Percentiles rank a stretch among this genome's conserved stretches.
Evolutionary conservation across 1,140 invertebrate species (phyloP).

Genomic region (Drosophila truncata): DNA sequence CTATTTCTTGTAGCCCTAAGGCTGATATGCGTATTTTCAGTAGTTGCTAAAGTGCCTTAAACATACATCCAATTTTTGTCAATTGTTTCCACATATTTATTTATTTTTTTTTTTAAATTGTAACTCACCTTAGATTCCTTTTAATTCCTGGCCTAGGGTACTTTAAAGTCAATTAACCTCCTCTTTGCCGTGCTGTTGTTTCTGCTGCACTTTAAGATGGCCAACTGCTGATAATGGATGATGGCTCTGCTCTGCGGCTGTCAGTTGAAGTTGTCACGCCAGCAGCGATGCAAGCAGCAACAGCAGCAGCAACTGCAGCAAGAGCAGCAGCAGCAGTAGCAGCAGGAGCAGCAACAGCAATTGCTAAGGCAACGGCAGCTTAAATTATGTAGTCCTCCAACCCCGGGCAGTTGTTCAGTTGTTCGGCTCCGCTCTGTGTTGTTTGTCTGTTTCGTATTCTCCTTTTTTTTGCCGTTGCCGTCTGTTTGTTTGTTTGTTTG

Average conservation of each 20-base stretch:
- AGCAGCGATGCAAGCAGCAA: conserved; percentile 58
- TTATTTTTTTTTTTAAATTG: too few species aligned
- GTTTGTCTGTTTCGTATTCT: conserved; percentile 59
- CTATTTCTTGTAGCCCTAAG: background rate
- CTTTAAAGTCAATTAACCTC: background rate
- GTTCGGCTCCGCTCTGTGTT: conserved; percentile 32
- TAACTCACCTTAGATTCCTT: too few species aligned
- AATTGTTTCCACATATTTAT: too few species aligned
- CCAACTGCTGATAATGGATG: conserved; percentile 84
- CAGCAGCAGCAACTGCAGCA: conserved; percentile 28
- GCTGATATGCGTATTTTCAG: too few species aligned
- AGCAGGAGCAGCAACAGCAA: conserved; percentile 36
- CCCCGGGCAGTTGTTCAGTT: conserved; percentile 19
- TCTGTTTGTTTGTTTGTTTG: conserved; percentile 63
- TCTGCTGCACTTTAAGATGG: conserved; percentile 78
- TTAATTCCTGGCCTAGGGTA: too few species aligned
- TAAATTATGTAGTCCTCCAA: conserved; percentile 66
- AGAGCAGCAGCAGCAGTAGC: conserved; percentile 46
- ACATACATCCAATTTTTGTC: too few species aligned
- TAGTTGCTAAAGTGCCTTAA: too few species aligned
- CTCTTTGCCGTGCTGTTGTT: conserved; percentile 21
- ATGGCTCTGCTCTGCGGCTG: conserved; percentile 77
- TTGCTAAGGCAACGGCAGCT: conserved; percentile 62
- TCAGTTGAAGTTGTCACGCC: conserved; percentile 83
- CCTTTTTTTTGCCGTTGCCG: conserved; percentile 19